These are phyloP conservation scores for Diplogasteroides magnus DNA, from an alignment of 1,140 invertebrate genomes.

Conservation along the genomic window DNA sequence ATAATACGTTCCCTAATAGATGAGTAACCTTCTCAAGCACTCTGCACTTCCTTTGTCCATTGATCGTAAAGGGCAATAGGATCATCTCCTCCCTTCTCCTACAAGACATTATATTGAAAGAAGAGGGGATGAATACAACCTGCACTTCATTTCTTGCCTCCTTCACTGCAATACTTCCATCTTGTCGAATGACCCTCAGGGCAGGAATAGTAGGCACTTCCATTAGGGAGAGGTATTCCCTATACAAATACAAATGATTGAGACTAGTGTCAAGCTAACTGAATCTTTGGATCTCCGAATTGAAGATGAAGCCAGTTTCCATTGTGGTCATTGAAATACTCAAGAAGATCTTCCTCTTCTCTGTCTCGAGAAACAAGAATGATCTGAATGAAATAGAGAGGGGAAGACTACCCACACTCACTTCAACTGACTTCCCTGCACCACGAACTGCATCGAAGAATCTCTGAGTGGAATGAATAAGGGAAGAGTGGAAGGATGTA, in stretches of 20 bases:
- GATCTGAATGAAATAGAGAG: slow-evolving; percentile 35
- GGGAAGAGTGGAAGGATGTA: too few species aligned
- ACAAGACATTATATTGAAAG: background rate
- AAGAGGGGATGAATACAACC: background rate
- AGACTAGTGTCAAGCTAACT: slow-evolving; percentile 33
- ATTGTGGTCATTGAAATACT: slow-evolving; percentile 55
- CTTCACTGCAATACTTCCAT: slow-evolving; percentile 10
- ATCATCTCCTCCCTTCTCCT: slow-evolving; percentile 16
- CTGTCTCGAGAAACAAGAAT: slow-evolving; percentile 56
- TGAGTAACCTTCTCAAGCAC: too few species aligned
- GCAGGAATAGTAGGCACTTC: slow-evolving; percentile 26
- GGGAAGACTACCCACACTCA: background rate
- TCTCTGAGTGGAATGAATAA: too few species aligned
- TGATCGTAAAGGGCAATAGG: slow-evolving; percentile 12
- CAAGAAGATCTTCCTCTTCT: slow-evolving; percentile 46
- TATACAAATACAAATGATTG: slow-evolving; percentile 1
- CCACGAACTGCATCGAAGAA: slow-evolving; percentile 14
- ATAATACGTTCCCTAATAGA: too few species aligned
- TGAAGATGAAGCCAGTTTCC: slow-evolving; percentile 55
- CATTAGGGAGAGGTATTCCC: slow-evolving; percentile 18
- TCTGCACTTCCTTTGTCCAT: too few species aligned
- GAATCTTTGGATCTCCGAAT: slow-evolving; percentile 35
- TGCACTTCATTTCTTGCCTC: slow-evolving; percentile 7
- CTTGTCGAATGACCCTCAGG: slow-evolving; percentile 9
- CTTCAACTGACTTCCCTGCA: background rate